phyloP scores from a whole-genome alignment of 1,140 invertebrate species.

The Macrosteles quadrilineatus region DNA sequence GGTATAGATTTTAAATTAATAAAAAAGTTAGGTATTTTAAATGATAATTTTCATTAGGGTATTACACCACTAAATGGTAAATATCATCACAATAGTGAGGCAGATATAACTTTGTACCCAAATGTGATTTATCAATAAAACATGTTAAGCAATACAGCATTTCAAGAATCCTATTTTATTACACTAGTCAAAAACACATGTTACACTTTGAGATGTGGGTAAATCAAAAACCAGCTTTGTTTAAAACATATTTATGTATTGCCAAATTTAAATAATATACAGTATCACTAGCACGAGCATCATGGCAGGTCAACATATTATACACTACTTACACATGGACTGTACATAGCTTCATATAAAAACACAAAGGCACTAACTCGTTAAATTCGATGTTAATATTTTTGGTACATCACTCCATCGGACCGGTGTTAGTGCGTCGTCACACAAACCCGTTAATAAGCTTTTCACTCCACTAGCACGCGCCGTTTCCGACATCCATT shows the following conservation, averaged over 20 bases:
- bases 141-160: no score
- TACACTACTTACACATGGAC: constrained; percentile 18
- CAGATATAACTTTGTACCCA: no score
- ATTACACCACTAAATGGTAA: no score
- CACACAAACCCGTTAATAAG: constrained; percentile 12
- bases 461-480: constrained; percentile 23
- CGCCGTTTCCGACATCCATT: neutral
- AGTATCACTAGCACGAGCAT: constrained; percentile 23
- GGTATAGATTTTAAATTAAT: no score
- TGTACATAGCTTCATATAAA: constrained; percentile 29
- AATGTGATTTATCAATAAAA: no score
- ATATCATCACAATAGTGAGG: no score
- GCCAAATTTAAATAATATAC: constrained; percentile 22
- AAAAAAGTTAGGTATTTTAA: no score
- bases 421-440: neutral
- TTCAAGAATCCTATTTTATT: no score
- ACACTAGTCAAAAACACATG: no score
- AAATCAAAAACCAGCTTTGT: no score
- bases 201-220: no score
- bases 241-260: constrained; percentile 27
- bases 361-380: constrained; percentile 27
- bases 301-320: constrained; percentile 22
- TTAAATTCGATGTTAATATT: constrained; percentile 26
- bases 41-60: no score
- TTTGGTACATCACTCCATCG: constrained; percentile 17